Percentiles rank a stretch among this genome's conserved stretches.
Evolutionary conservation across 2,797 vertebrate genomes (phyloP).

Genomic region (Bovichtus diacanthus): DNA sequence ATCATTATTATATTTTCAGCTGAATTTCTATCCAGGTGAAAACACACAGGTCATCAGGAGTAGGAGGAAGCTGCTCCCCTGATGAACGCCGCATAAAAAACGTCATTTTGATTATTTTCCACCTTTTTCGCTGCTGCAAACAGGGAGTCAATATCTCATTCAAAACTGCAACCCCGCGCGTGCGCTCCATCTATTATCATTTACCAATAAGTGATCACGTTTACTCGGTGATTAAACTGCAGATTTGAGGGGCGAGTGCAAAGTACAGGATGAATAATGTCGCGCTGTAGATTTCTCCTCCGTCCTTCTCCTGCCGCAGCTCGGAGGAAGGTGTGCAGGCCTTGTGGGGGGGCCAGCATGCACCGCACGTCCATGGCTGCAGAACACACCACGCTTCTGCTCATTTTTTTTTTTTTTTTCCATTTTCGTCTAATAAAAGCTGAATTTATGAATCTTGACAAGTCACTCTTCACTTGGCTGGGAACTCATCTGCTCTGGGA

Average conservation of each 20-base stretch:
- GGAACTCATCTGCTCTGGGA: slow-evolving; percentile 13
- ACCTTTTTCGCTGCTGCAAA: slow-evolving; percentile 28
- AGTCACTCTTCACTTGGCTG: background rate
- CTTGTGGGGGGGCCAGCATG: slow-evolving; percentile 18
- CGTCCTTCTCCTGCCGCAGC: slow-evolving; percentile 21
- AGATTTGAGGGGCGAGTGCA: slow-evolving; percentile 36
- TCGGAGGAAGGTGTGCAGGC: slow-evolving; percentile 27
- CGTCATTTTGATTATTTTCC: slow-evolving; percentile 20
- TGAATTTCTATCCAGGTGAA: background rate
- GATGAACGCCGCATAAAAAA: slow-evolving; percentile 7
- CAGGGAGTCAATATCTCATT: slow-evolving; percentile 64
- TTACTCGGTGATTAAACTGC: slow-evolving; percentile 69
- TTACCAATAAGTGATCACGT: slow-evolving; percentile 66
- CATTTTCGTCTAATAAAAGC: slow-evolving; percentile 45
- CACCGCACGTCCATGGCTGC: slow-evolving; percentile 40
- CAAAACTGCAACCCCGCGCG: slow-evolving; percentile 28
- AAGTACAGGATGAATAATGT: slow-evolving; percentile 47
- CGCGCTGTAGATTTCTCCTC: background rate
- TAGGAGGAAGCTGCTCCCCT: background rate
- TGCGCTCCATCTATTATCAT: slow-evolving; percentile 61
- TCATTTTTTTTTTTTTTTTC: slow-evolving; percentile 16
- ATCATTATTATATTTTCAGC: background rate
- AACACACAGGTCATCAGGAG: background rate
- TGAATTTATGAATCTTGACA: slow-evolving; percentile 59
- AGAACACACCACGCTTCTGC: slow-evolving; percentile 22